Evolutionary conservation across 2,113 vertebrate species (phyloP).

Genomic region (Oryzias javanicus): DNA sequence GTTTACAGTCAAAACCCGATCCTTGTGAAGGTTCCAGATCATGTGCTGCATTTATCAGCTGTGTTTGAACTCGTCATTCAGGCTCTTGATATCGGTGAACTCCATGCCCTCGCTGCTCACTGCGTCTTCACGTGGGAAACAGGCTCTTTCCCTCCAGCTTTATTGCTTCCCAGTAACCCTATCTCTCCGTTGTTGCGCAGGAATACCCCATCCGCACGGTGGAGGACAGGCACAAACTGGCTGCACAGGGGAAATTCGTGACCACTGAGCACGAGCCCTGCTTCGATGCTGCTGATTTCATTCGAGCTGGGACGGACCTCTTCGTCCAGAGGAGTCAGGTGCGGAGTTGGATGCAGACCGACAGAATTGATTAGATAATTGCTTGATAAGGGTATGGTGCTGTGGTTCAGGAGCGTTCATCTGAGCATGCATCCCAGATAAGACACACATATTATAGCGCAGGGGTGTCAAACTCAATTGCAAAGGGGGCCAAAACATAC

Average conservation of each 20-base stretch:
- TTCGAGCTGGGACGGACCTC: slow-evolving; percentile 93
- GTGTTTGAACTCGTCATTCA: neutral
- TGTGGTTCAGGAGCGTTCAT: neutral
- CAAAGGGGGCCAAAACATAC: no score
- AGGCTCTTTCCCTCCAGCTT: neutral
- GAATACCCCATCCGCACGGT: slow-evolving; percentile 91
- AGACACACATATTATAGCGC: neutral
- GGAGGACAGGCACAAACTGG: slow-evolving; percentile 93
- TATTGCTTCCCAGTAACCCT: neutral
- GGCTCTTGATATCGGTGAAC: neutral
- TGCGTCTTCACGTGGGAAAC: neutral
- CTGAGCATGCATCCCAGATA: neutral
- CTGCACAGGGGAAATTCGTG: slow-evolving; percentile 95
- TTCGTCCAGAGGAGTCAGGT: slow-evolving; percentile 99
- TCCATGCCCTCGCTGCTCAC: slow-evolving; percentile 1
- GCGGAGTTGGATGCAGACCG: neutral
- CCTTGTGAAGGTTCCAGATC: neutral
- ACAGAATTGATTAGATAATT: neutral
- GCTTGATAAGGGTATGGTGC: no score
- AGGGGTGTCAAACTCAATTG: no score
- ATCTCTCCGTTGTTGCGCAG: slow-evolving; percentile 62
- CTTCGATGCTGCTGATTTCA: slow-evolving; percentile 98
- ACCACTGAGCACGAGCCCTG: slow-evolving; percentile 97
- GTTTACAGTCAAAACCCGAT: neutral
- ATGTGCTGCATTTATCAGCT: neutral